Conservation (phyloP, 2,888 invertebrate genomes). For the Anagyrus pseudococci region DNA sequence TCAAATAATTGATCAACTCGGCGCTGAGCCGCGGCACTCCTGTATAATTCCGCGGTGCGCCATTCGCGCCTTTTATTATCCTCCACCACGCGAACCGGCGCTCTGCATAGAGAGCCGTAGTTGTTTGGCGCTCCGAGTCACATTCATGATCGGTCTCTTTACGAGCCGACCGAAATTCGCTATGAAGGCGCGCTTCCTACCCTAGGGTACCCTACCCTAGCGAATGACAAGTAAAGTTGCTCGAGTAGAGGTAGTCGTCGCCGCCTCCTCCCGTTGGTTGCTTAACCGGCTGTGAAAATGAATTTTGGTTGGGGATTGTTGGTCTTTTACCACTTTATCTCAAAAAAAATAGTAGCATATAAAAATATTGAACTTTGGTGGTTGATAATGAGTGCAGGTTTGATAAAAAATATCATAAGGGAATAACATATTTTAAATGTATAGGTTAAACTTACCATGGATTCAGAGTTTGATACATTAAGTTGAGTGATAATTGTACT, state of each 20-base stretch:
- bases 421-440: too few species aligned
- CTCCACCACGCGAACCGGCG: too few species aligned
- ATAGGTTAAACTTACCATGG: too few species aligned
- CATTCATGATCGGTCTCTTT: conserved; percentile 24
- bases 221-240: background rate
- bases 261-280: conserved; percentile 3
- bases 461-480: too few species aligned
- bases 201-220: conserved; percentile 20
- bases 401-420: too few species aligned
- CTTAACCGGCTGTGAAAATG: conserved; percentile 34
- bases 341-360: too few species aligned
- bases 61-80: too few species aligned
- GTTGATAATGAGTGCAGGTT: too few species aligned
- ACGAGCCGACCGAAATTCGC: conserved; percentile 29
- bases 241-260: background rate
- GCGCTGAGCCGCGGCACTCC: background rate
- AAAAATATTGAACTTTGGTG: too few species aligned
- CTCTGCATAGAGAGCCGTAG: conserved; percentile 7
- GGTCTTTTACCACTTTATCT: background rate
- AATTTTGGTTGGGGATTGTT: conserved; percentile 17
- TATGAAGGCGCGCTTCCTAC: conserved; percentile 21
- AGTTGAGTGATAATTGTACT: too few species aligned
- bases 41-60: conserved; percentile 11
- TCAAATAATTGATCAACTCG: conserved; percentile 23
- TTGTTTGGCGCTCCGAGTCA: conserved; percentile 21